Evolutionary conservation across 2,797 vertebrate species (phyloP).

Genomic region (Enteromius afrohamiltoni): DNA sequence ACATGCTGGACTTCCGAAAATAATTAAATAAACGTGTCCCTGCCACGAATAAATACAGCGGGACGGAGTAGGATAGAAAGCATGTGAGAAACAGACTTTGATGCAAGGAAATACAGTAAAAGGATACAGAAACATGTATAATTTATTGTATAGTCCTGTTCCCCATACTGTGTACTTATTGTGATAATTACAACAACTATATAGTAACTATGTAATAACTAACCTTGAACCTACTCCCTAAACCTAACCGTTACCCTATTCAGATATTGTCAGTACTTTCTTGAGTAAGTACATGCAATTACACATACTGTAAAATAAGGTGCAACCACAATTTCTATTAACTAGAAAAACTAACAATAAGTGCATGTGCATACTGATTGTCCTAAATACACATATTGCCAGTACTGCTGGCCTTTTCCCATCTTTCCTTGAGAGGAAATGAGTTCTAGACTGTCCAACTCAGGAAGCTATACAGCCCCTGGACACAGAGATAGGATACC

Average conservation of each 20-base stretch:
- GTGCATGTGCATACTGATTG: background rate
- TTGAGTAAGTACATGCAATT: too few species aligned
- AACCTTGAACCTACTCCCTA: too few species aligned
- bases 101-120: background rate
- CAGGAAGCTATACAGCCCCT: constrained; percentile 31
- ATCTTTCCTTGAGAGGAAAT: constrained; percentile 24
- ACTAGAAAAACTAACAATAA: background rate
- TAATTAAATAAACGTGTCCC: too few species aligned
- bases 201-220: too few species aligned
- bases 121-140: background rate
- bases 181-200: too few species aligned
- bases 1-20: too few species aligned
- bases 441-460: background rate
- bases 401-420: background rate
- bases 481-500: constrained; percentile 25
- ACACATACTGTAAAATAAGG: too few species aligned
- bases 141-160: too few species aligned
- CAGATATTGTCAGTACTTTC: too few species aligned
- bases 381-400: background rate
- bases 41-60: too few species aligned
- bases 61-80: background rate
- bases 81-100: background rate
- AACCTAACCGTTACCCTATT: too few species aligned
- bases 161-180: too few species aligned
- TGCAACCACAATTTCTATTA: background rate